Evolutionary conservation across 64 coral and sea anemone genomes (phyloP).

Genomic region (Acropora tenuis): DNA sequence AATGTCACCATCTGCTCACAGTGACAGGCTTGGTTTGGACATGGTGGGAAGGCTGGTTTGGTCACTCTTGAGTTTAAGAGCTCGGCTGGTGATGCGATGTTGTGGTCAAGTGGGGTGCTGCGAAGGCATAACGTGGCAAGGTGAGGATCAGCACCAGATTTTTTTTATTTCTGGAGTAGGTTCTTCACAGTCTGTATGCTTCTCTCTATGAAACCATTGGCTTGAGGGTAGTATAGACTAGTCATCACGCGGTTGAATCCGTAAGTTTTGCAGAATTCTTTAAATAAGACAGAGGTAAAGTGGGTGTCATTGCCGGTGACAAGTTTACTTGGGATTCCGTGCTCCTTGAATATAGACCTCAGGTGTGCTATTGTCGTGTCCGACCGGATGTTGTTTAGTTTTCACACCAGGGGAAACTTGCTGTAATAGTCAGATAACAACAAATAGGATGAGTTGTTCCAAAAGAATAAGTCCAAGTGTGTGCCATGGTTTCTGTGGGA

Average conservation of each 20-base stretch:
- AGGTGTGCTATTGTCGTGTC: constrained; percentile 25
- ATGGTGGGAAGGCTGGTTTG: constrained; percentile 63
- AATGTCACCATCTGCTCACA: not conserved
- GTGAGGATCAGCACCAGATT: constrained; percentile 68
- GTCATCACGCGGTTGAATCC: constrained; percentile 36
- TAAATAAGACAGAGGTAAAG: constrained; percentile 51
- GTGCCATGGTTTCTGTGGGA: constrained; percentile 36
- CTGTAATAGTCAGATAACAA: constrained; percentile 53
- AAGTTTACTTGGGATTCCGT: constrained; percentile 34
- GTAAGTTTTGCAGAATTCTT: constrained; percentile 45
- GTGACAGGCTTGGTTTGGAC: constrained; percentile 4
- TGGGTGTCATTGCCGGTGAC: constrained; percentile 63
- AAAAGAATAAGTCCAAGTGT: constrained; percentile 50
- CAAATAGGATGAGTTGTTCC: constrained; percentile 52
- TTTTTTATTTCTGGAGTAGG: constrained; percentile 50
- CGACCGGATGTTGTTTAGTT: constrained; percentile 34
- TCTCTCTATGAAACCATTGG: constrained; percentile 59
- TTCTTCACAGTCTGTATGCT: constrained; percentile 45
- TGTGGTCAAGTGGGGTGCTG: constrained; percentile 61
- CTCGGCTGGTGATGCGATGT: constrained; percentile 49
- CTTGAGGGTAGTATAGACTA: constrained; percentile 48
- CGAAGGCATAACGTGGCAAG: not conserved
- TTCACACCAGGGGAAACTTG: constrained; percentile 49
- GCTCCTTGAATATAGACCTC: constrained; percentile 49
- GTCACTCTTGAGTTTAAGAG: constrained; percentile 56